These are phyloP conservation scores for Corythornis vintsioides DNA, from an alignment of 2,113 vertebrate species.

Conservation along the genomic window DNA sequence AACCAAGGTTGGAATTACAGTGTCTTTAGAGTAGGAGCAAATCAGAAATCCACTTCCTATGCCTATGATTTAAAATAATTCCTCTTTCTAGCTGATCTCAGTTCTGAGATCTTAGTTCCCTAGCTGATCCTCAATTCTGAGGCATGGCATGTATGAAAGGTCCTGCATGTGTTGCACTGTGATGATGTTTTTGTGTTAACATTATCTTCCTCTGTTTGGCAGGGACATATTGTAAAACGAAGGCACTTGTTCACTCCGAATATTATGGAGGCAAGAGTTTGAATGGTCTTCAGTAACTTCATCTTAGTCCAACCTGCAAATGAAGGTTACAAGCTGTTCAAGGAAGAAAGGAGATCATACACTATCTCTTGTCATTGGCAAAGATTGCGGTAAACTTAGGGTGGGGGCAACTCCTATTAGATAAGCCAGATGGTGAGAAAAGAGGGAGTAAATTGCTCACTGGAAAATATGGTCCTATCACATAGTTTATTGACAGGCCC, in stretches of 20 bases:
- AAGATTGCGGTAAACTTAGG: neutral
- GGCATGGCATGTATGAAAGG: neutral
- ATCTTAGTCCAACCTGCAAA: neutral
- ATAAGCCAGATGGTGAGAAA: neutral
- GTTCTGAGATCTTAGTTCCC: neutral
- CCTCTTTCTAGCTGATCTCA: neutral
- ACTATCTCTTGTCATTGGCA: neutral
- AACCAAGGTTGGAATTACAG: neutral
- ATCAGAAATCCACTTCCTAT: neutral
- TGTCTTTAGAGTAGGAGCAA: neutral
- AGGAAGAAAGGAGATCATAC: neutral
- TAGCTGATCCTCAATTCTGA: neutral
- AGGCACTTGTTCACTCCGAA: neutral
- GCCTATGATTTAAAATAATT: neutral
- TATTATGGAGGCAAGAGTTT: neutral
- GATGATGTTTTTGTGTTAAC: neutral
- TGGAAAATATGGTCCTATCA: neutral
- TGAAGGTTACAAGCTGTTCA: neutral
- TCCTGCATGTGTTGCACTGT: neutral
- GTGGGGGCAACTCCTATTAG: neutral
- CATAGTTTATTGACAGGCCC: neutral
- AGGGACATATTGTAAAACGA: neutral
- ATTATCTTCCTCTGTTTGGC: neutral
- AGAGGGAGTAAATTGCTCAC: neutral
- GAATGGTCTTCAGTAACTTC: neutral